Percentiles rank a stretch among this genome's conserved stretches.
Conservation (phyloP, 2,113 vertebrate genomes). For the Marcusenius ussheri region DNA sequence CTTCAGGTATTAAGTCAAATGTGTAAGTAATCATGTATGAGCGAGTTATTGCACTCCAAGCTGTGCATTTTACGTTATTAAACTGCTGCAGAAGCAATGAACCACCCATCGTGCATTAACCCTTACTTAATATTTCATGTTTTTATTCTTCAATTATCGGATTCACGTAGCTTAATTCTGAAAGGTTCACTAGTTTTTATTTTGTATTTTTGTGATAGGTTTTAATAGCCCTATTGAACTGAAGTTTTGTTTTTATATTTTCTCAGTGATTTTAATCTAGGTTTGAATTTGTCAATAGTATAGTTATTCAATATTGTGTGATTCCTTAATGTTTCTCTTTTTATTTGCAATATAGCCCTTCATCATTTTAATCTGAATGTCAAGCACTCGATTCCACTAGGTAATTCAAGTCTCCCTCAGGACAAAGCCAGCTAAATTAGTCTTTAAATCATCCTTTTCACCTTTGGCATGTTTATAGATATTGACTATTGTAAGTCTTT, state of each 20-base stretch:
- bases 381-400: neutral
- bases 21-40: neutral
- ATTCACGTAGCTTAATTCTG: neutral
- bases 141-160: neutral
- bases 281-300: neutral
- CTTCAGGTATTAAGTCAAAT: neutral
- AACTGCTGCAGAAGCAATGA: neutral
- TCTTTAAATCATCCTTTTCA: slow-evolving; percentile 10
- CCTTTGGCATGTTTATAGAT: slow-evolving; percentile 19
- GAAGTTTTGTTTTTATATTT: neutral
- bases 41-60: neutral
- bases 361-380: neutral
- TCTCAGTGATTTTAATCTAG: neutral
- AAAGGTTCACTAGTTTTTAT: neutral
- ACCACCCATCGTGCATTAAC: neutral
- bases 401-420: neutral
- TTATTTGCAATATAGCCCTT: neutral
- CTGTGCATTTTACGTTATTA: neutral
- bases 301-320: neutral
- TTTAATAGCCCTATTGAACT: neutral
- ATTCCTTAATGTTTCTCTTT: neutral
- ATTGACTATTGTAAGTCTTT: neutral
- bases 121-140: neutral
- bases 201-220: neutral
- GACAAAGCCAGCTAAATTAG: slow-evolving; percentile 1